phyloP scores from a whole-genome alignment of 2,797 vertebrate genomes.

The Falco cherrug region DNA sequence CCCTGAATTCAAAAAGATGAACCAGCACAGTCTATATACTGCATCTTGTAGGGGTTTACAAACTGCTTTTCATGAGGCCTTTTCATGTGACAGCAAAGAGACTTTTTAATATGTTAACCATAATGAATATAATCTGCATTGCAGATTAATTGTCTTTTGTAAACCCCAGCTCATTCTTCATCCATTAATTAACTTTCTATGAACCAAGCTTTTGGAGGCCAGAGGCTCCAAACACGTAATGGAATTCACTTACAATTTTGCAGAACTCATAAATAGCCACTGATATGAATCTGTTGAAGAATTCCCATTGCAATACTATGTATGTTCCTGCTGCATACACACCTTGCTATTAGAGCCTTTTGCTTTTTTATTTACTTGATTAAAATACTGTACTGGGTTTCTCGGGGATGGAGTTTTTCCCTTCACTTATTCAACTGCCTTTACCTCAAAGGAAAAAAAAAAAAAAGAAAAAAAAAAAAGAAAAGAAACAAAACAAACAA shows the following conservation, averaged over 20 bases:
- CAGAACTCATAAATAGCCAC: neutral
- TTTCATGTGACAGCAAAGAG: neutral
- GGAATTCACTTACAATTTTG: neutral
- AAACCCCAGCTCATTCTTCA: neutral
- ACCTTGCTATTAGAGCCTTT: neutral
- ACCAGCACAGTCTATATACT: neutral
- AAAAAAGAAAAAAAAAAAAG: neutral
- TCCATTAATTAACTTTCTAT: neutral
- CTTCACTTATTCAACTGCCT: neutral
- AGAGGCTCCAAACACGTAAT: neutral
- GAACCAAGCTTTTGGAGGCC: neutral
- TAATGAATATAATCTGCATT: neutral
- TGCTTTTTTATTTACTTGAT: neutral
- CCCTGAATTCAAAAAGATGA: neutral
- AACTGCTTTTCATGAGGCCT: neutral
- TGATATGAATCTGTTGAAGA: neutral
- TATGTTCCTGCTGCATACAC: neutral
- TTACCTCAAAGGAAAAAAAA: neutral
- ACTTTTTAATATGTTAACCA: neutral
- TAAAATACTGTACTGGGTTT: neutral
- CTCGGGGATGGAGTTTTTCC: neutral
- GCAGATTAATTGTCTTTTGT: neutral
- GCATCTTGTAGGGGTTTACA: neutral
- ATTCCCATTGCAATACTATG: neutral
- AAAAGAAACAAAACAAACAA: neutral